Evolutionary conservation across 2,797 vertebrate species (phyloP), one percentile per base, ranked within the genome.

Genomic region (Tokudaia muenninki): DNA sequence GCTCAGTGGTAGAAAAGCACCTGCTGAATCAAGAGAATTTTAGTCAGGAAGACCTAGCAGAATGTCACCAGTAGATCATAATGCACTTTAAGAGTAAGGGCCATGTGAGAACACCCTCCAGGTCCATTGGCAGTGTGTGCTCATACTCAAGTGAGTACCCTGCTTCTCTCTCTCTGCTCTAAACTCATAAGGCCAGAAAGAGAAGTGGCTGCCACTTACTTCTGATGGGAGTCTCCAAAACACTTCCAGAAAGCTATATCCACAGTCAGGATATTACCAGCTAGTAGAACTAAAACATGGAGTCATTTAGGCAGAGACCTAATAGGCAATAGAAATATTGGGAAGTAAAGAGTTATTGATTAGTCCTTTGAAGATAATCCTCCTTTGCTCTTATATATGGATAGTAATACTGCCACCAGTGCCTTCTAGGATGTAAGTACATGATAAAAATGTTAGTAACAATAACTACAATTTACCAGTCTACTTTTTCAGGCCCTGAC

Each of bases 301-400:
- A 78, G 44, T 59, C 83, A 96, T 97, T 95, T 96, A 95, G 75
- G 19, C 63, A 92, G 83, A 95, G 59, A 86, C 82, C 47, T 92
- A 83, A 96, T 94, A 37, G 79, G 29, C 44, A 86, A 65, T 74
- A 57, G 87, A 94, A 78, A 50, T 81, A 34, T 44, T 81, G 5
- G 59, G 37, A 52, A 93, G 93, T 81, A 77, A 96, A 52, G 16
- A 34, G 22, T 89, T 97, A 92, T 91, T 96, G 93, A 83, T 89
- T 83, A 87, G n/a, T 57, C n/a, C 87, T 97, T 94, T 92, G 84
- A 93, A 67, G 81, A 89, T 72, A 13, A 94, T 5, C 26, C 94
- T 87, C 44, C 78, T 94, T 92, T 96, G 12, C 34, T 84, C 22
- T 94, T 90, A 55, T 59, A 65, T 82, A 47, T 91, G 77, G 94